Conservation (phyloP, 2,797 vertebrate genomes). For the Fringilla coelebs region DNA sequence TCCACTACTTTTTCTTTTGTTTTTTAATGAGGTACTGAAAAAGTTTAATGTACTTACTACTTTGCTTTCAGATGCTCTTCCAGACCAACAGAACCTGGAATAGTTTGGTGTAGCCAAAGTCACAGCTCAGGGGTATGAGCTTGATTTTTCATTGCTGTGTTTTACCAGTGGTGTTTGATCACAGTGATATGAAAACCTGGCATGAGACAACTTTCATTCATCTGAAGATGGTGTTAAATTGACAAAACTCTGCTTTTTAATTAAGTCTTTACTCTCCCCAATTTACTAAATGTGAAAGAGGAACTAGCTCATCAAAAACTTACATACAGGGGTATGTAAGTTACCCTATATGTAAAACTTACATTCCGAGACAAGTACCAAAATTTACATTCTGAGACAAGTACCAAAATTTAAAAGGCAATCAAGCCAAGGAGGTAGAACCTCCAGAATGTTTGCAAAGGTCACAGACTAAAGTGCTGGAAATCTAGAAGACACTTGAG, state of each 20-base stretch:
- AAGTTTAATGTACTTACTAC: not conserved
- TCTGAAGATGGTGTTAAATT: not conserved
- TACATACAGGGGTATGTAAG: not conserved
- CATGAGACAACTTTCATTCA: not conserved
- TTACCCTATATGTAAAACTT: too few relatives aligned
- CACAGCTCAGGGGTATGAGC: not conserved
- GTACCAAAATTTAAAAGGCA: not conserved
- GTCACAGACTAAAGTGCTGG: not conserved
- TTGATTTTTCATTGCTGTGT: not conserved
- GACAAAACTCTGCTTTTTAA: not conserved
- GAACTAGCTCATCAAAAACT: not conserved
- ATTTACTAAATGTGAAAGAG: not conserved
- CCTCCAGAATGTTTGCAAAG: not conserved
- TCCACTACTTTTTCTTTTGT: not conserved
- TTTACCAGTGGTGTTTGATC: not conserved
- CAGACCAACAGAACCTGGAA: not conserved
- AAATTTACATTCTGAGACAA: not conserved
- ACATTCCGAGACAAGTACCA: not conserved
- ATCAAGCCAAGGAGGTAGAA: not conserved
- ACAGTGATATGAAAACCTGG: not conserved
- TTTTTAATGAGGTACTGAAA: not conserved
- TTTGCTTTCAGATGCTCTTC: not conserved
- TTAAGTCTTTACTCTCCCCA: not conserved
- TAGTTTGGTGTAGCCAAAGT: not conserved
- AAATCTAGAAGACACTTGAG: not conserved